These are phyloP conservation scores for Drosophila gunungcola DNA, from an alignment of 1,140 invertebrate genomes.

Conservation along the genomic window DNA sequence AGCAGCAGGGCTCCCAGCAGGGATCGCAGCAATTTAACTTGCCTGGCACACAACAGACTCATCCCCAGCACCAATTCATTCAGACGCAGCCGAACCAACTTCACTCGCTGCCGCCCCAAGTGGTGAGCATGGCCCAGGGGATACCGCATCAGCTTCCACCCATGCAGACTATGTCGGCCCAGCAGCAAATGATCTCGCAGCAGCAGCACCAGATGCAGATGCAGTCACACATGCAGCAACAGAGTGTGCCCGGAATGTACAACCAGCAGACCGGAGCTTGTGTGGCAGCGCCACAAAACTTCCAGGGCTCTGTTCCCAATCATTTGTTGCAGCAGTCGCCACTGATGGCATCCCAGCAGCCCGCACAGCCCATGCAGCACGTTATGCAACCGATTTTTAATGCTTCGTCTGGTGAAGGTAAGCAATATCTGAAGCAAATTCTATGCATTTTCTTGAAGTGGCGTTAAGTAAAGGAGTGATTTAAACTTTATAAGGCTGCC, in stretches of 20 bases:
- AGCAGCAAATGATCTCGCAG: conserved; percentile 62
- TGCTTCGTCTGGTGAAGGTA: conserved; percentile 63
- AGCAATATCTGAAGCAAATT: neutral
- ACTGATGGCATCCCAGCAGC: conserved; percentile 54
- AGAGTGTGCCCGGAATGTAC: conserved; percentile 50
- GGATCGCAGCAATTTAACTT: conserved; percentile 59
- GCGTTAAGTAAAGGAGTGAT: no score
- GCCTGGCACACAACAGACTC: conserved; percentile 45
- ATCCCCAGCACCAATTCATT: conserved; percentile 57
- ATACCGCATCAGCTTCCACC: conserved; percentile 53
- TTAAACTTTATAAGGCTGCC: no score
- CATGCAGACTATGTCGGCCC: conserved; percentile 53
- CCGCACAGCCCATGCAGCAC: conserved; percentile 65
- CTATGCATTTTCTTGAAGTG: no score
- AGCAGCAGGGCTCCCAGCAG: conserved; percentile 60
- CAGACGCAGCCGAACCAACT: conserved; percentile 58
- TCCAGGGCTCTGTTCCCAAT: conserved; percentile 48
- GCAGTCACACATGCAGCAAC: conserved; percentile 59
- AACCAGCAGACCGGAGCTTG: conserved; percentile 50
- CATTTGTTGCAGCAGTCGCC: conserved; percentile 71
- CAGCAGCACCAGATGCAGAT: conserved; percentile 62
- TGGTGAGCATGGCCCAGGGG: conserved; percentile 41
- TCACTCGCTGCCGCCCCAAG: conserved; percentile 47
- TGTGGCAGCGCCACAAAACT: conserved; percentile 39
- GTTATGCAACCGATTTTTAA: conserved; percentile 71